Conservation (phyloP, 2,797 vertebrate genomes). For the Pteronotus mesoamericanus region DNA sequence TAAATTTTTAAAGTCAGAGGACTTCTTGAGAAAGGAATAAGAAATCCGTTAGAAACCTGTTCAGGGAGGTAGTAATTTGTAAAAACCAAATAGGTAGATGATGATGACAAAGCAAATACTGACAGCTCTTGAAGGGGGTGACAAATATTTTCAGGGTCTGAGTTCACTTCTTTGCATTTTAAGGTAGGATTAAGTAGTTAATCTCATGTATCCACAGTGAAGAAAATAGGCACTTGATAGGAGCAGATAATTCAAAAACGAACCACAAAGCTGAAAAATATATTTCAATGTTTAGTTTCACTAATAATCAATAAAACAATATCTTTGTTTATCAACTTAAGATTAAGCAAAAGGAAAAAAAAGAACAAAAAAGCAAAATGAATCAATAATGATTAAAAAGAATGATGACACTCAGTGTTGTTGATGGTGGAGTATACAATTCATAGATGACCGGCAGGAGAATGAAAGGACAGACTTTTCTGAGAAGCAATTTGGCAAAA, state of each 20-base stretch:
- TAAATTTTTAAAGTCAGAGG: constrained; percentile 24
- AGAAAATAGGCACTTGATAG: not conserved
- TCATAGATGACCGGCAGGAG: not conserved
- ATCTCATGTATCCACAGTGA: not conserved
- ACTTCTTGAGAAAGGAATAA: not conserved
- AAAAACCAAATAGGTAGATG: not conserved
- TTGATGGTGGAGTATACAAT: not conserved
- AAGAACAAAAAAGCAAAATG: not conserved
- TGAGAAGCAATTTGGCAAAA: not conserved
- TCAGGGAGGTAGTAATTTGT: constrained; percentile 14
- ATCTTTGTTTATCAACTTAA: not conserved
- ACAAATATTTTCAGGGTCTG: not conserved
- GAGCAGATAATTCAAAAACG: not conserved
- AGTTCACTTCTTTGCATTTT: constrained; percentile 8
- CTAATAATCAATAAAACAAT: not conserved
- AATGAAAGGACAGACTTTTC: not conserved
- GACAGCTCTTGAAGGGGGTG: not conserved
- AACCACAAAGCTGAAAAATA: not conserved
- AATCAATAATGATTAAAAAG: not conserved
- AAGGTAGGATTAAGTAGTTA: not conserved
- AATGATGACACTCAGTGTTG: not conserved
- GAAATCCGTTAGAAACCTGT: constrained; percentile 4
- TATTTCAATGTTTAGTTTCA: constrained; percentile 14
- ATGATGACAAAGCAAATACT: not conserved
- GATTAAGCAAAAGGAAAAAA: not conserved